These are phyloP conservation scores for Heliothis virescens DNA, from an alignment of 1,140 invertebrate species.

Conservation along the genomic window DNA sequence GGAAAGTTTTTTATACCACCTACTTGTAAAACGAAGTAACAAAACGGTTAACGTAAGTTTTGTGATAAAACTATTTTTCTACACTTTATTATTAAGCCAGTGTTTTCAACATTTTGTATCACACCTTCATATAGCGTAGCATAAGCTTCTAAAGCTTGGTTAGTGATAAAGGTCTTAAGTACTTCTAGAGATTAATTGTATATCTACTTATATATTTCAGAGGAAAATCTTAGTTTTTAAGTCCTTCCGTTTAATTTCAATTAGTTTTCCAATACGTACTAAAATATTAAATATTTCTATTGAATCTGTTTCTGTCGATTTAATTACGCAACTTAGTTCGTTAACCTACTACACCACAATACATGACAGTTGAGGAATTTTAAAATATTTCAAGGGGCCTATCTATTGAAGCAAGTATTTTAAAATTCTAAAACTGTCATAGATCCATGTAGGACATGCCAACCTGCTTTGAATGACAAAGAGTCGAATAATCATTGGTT, in stretches of 20 bases:
- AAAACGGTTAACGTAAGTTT: constrained; percentile 12
- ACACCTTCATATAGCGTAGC: background rate
- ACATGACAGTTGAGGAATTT: background rate
- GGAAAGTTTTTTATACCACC: constrained; percentile 10
- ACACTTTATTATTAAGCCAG: background rate
- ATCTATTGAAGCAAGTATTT: background rate
- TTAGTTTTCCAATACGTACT: no score
- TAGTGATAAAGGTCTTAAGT: no score
- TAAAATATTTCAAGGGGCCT: background rate
- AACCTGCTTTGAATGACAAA: constrained; percentile 37
- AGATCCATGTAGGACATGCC: constrained; percentile 16
- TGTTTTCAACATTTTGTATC: background rate
- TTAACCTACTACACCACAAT: background rate
- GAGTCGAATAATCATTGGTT: constrained; percentile 25
- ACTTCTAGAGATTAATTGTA: no score
- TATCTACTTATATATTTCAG: no score
- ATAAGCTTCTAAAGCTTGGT: no score
- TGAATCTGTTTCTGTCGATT: no score
- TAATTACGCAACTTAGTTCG: no score
- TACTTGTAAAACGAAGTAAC: constrained; percentile 1
- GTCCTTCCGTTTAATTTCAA: no score
- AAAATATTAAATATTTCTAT: no score
- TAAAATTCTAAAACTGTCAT: constrained; percentile 48
- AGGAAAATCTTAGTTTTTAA: no score
- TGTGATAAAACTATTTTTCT: constrained; percentile 26